These are phyloP conservation scores for Ypsolopha scabrella DNA, from an alignment of 2,888 invertebrate species.

Conservation along the genomic window DNA sequence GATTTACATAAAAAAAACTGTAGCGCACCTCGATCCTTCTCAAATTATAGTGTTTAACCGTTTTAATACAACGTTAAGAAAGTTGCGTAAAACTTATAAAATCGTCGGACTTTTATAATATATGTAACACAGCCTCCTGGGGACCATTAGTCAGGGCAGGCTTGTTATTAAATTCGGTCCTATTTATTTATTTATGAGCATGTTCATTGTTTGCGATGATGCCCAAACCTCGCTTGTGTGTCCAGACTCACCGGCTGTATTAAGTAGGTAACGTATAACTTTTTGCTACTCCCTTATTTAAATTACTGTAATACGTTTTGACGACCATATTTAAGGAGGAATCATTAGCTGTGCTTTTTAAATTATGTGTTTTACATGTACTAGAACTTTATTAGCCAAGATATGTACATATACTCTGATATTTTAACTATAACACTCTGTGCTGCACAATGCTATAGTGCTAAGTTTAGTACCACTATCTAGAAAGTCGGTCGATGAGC, in stretches of 20 bases:
- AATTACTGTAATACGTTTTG: not conserved
- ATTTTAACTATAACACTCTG: too few species aligned
- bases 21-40: slow-evolving; percentile 25
- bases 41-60: slow-evolving; percentile 65
- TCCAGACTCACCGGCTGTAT: too few species aligned
- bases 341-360: too few species aligned
- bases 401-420: too few species aligned
- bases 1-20: slow-evolving; percentile 34
- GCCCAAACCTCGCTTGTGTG: too few species aligned
- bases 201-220: slow-evolving; percentile 31
- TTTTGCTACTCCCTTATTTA: slow-evolving; percentile 2
- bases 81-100: slow-evolving; percentile 62
- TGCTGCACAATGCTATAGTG: too few species aligned
- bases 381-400: too few species aligned
- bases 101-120: slow-evolving; percentile 45
- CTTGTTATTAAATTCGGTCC: slow-evolving; percentile 67
- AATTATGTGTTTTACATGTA: too few species aligned
- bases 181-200: slow-evolving; percentile 65
- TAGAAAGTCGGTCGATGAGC: too few species aligned
- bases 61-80: slow-evolving; percentile 62
- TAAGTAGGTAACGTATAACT: not conserved
- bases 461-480: too few species aligned
- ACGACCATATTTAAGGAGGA: too few species aligned
- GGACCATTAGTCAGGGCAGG: slow-evolving; percentile 56
- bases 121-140: slow-evolving; percentile 64